Base-by-base conservation (phyloP, 2,888 invertebrate genomes). In the Sipunculus nudus region DNA sequence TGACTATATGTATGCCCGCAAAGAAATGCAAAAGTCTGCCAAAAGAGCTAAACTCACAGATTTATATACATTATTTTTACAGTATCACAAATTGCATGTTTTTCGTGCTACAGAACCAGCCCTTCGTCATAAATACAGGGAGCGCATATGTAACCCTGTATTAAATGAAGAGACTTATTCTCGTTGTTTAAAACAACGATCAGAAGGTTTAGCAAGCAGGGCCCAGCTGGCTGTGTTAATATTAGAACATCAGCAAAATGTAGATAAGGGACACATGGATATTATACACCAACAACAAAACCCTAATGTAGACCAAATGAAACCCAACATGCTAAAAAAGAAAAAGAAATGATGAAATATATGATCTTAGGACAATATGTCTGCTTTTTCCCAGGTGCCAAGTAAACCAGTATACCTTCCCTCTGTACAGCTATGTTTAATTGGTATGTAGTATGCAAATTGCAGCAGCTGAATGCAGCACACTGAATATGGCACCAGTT, bases 21-120 rank as follows among this genome's bases (percentile, higher is more conserved):
- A 89, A 80, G 82, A 85, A 57, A 79, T 88, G 28, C 86, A 89
- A 74, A 78, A 83, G 46, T 59, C 64, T 3, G 61, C 61, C 2
- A 68, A 72, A 25, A 55, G 67, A 2, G 47, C 60, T 16, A 63
- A 69, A 19, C 62, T 60, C 23, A 59, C 64, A 10, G 80, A 80
- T 59, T 83, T 92, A 31, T 88, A 89, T 71, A 88, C 89, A 63
- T 88, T 92, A 87, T 92, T 93, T 75, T 85, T 91, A 8, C 85
- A 87, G 40, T 86, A 88, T 52, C 85, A 89, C 58, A 35, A 45
- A 2, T 80, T 92, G 55, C 92, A 92, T 82, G 87, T 90, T 45
- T 87, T 93, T 79, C 87, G 92, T 54, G 92, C 91, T 28, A 90
- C 91, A 6, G 95, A 94, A 79, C 93, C 93, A 48, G 89, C 89